Conservation (phyloP, 2,888 invertebrate genomes). For the Eurytoma adleriae region DNA sequence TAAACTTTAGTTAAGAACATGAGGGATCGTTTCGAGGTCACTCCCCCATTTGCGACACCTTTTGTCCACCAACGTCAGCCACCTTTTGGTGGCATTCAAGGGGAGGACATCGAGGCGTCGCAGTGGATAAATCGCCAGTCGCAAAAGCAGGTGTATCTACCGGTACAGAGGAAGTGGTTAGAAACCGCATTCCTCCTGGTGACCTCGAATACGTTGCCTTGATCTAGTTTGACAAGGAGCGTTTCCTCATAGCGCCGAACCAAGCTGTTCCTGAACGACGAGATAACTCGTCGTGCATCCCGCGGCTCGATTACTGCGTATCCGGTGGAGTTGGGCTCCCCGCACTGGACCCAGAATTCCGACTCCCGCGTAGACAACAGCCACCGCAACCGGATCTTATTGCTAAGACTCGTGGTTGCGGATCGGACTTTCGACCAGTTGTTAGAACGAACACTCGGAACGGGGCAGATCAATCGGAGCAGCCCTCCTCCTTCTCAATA, state of each 20-base stretch:
- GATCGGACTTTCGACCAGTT: slow-evolving; percentile 40
- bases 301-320: slow-evolving; percentile 57
- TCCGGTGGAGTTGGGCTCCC: background rate
- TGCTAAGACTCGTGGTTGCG: slow-evolving; percentile 22
- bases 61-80: background rate
- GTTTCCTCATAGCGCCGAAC: background rate
- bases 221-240: background rate
- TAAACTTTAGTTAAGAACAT: slow-evolving; percentile 63
- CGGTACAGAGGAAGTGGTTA: background rate
- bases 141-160: background rate
- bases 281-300: slow-evolving; percentile 16
- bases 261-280: background rate
- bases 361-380: slow-evolving; percentile 52
- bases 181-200: background rate
- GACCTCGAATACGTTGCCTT: background rate
- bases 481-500: too few relatives aligned
- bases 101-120: background rate
- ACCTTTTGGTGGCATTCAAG: background rate
- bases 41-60: background rate
- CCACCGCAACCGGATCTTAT: slow-evolving; percentile 50
- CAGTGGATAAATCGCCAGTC: background rate
- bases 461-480: slow-evolving; percentile 17
- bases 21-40: background rate
- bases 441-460: slow-evolving; percentile 46
- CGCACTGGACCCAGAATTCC: slow-evolving; percentile 45